Conservation (phyloP, 2,888 invertebrate species). For the Nomada fucata region DNA sequence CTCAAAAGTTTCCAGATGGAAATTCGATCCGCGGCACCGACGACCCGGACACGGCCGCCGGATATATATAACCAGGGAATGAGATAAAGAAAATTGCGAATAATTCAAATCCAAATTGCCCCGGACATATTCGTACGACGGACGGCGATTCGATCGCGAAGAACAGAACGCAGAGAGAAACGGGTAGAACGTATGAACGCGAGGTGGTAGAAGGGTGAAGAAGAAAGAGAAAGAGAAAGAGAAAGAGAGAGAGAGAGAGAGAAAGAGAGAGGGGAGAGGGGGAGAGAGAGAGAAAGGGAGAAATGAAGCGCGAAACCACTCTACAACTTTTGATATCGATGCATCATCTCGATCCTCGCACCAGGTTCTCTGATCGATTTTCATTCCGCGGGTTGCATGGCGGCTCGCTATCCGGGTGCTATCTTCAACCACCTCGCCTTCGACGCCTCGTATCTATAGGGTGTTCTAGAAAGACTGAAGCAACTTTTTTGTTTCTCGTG, state of each 20-base stretch:
- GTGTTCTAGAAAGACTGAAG: constrained; percentile 71
- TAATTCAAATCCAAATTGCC: constrained; percentile 82
- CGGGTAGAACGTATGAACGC: constrained; percentile 36
- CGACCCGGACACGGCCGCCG: constrained; percentile 48
- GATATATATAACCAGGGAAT: constrained; percentile 61
- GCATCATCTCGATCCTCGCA: constrained; percentile 83
- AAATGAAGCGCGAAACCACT: constrained; percentile 78
- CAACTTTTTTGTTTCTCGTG: neutral
- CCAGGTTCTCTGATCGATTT: constrained; percentile 82
- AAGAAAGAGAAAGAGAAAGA: constrained; percentile 21
- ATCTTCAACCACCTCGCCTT: constrained; percentile 78
- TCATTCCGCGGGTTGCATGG: constrained; percentile 82
- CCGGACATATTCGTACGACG: constrained; percentile 76
- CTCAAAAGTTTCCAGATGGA: constrained; percentile 64
- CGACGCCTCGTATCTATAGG: constrained; percentile 72
- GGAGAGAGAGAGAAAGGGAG: constrained; percentile 42
- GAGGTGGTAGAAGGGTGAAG: constrained; percentile 33
- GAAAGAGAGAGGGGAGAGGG: constrained; percentile 7
- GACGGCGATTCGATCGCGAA: constrained; percentile 75
- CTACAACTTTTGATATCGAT: constrained; percentile 83
- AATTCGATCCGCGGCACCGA: constrained; percentile 64
- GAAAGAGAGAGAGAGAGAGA: constrained; percentile 37
- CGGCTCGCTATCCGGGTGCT: constrained; percentile 79
- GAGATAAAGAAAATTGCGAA: constrained; percentile 82
- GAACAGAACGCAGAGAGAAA: constrained; percentile 32